Evolutionary conservation across 2,113 vertebrate species (phyloP).

Genomic region (Gulo gulo): DNA sequence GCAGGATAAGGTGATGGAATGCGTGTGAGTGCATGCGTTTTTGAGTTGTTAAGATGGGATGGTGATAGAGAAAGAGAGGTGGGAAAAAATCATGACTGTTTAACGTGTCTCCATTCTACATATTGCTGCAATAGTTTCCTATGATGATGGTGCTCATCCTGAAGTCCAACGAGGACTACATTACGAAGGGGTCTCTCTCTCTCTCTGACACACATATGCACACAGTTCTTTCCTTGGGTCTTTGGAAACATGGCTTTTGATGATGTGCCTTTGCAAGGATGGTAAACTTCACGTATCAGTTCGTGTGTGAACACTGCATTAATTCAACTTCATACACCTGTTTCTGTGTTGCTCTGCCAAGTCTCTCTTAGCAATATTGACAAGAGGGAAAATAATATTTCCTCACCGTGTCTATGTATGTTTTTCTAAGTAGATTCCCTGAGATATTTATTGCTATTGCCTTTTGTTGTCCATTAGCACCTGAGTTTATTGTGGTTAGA

Average conservation of each 20-base stretch:
- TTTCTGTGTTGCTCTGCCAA: not conserved
- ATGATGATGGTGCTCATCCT: not conserved
- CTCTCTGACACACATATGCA: not conserved
- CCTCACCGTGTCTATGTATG: not conserved
- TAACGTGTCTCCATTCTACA: not conserved
- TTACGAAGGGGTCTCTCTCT: not conserved
- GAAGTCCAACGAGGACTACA: not conserved
- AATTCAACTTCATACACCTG: not conserved
- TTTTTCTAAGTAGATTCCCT: not conserved
- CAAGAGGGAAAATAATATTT: not conserved
- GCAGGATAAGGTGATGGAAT: not conserved
- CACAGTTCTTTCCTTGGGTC: not conserved
- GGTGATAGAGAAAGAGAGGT: not conserved
- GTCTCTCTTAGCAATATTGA: not conserved
- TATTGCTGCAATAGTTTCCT: not conserved
- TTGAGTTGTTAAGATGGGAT: not conserved
- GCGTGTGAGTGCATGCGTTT: accelerated
- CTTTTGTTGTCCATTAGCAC: not conserved
- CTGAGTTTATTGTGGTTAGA: not conserved
- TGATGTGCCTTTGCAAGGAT: not conserved
- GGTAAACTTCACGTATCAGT: not conserved
- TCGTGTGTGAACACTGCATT: not conserved
- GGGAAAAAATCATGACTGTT: not conserved
- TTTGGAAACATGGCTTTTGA: not conserved
- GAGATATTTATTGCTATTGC: not conserved